Percentiles rank a stretch among this genome's conserved stretches.
Conservation (phyloP, 2,797 vertebrate species). For the Pipistrellus kuhlii region DNA sequence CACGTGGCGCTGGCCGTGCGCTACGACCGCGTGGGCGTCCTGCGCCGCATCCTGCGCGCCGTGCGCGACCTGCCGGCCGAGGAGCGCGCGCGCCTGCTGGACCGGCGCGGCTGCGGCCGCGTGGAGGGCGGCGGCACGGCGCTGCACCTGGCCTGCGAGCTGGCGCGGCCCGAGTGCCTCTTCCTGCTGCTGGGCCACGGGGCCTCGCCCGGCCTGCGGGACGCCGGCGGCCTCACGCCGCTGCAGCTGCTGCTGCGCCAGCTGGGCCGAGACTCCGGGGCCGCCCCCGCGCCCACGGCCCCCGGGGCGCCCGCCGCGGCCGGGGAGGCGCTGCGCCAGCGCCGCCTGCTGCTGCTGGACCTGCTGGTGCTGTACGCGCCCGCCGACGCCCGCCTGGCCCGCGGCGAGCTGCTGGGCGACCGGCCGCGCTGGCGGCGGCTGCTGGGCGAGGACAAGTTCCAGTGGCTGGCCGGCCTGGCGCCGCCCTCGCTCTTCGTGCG, state of each 20-base stretch:
- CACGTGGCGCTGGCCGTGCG: slow-evolving; percentile 94
- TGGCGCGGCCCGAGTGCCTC: slow-evolving; percentile 92
- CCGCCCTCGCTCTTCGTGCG: slow-evolving; percentile 92
- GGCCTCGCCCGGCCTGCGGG: slow-evolving; percentile 88
- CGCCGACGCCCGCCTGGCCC: slow-evolving; percentile 77
- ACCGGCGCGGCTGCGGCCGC: slow-evolving; percentile 90
- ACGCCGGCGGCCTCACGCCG: slow-evolving; percentile 87
- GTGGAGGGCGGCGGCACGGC: slow-evolving; percentile 92
- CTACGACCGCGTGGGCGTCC: slow-evolving; percentile 92
- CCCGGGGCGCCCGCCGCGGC: not conserved
- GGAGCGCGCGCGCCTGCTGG: slow-evolving; percentile 87
- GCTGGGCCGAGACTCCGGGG: slow-evolving; percentile 77
- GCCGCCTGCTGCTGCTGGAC: slow-evolving; percentile 90
- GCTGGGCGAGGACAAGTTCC: slow-evolving; percentile 90
- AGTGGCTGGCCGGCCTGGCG: slow-evolving; percentile 91
- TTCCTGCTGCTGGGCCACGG: slow-evolving; percentile 92
- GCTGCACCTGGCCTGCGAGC: slow-evolving; percentile 93
- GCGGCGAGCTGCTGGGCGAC: slow-evolving; percentile 87
- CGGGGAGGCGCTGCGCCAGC: slow-evolving; percentile 78
- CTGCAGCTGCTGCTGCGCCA: slow-evolving; percentile 91
- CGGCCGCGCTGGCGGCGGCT: slow-evolving; percentile 89
- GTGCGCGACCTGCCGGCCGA: slow-evolving; percentile 84
- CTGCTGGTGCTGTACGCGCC: slow-evolving; percentile 93
- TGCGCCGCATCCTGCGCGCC: slow-evolving; percentile 90
- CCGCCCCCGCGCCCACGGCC: not conserved